phyloP scores from a whole-genome alignment of 2,888 invertebrate genomes.

The Venusia cambrica region DNA sequence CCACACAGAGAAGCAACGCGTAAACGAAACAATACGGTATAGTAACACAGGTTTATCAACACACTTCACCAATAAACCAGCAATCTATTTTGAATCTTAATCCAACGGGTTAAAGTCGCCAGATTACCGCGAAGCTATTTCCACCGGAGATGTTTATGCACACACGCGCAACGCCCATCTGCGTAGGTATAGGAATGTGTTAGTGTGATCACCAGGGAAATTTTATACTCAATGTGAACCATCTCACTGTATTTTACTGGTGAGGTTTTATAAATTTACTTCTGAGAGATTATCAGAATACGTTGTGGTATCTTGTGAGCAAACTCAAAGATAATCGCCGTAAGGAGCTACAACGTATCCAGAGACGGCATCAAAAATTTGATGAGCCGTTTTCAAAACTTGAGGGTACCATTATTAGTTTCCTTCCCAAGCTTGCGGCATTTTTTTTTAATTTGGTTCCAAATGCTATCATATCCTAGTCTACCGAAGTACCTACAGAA shows the following conservation, averaged over 20 bases:
- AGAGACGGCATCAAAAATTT: no score
- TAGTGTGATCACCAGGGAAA: slow-evolving; percentile 76
- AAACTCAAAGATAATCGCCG: no score
- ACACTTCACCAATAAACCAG: slow-evolving; percentile 36
- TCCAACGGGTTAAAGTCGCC: slow-evolving; percentile 34
- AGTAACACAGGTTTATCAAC: slow-evolving; percentile 64
- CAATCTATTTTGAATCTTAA: slow-evolving; percentile 40
- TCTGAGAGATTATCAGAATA: slow-evolving; percentile 48
- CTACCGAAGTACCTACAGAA: no score
- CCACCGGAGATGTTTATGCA: slow-evolving; percentile 54
- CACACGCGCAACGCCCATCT: slow-evolving; percentile 48
- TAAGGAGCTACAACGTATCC: no score
- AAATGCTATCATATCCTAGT: no score
- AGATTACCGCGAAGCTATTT: slow-evolving; percentile 33
- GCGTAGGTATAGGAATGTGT: slow-evolving; percentile 52
- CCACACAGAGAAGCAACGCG: slow-evolving; percentile 76
- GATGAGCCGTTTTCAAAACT: no score
- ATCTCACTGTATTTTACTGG: slow-evolving; percentile 64
- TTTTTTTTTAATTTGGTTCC: no score
- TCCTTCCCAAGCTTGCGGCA: no score
- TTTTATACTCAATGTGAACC: slow-evolving; percentile 65
- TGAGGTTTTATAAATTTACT: slow-evolving; percentile 68
- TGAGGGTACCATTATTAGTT: no score
- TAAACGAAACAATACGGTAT: slow-evolving; percentile 81
- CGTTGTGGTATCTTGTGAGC: slow-evolving; percentile 11